These are phyloP conservation scores for Pachypeltis micranthus DNA, from an alignment of 1,140 invertebrate genomes.

Conservation along the genomic window DNA sequence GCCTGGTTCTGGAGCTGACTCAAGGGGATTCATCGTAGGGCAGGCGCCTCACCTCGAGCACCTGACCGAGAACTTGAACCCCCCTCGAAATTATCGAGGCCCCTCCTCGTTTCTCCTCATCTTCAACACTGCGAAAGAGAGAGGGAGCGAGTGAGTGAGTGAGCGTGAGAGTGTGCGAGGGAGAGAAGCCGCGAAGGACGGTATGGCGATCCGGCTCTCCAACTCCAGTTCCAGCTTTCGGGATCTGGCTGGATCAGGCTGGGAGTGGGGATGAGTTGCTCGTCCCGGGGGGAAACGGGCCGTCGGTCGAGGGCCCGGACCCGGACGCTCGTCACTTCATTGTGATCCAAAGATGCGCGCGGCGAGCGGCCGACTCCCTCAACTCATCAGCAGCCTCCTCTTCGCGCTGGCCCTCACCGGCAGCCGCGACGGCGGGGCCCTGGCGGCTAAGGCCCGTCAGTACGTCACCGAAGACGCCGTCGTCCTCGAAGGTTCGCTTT, in stretches of 20 bases:
- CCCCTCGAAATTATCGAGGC: not conserved
- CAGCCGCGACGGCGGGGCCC: too few relatives aligned
- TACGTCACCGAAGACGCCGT: constrained; percentile 7
- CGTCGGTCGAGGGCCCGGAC: not conserved
- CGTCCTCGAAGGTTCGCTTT: constrained; percentile 9
- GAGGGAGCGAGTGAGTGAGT: not conserved
- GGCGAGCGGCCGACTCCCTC: not conserved
- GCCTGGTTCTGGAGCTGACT: too few relatives aligned
- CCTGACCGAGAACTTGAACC: not conserved
- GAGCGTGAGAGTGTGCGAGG: not conserved
- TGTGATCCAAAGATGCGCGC: not conserved
- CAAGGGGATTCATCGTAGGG: too few relatives aligned
- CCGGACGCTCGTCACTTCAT: not conserved
- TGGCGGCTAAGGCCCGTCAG: not conserved
- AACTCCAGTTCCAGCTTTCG: too few relatives aligned
- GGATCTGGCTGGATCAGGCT: not conserved
- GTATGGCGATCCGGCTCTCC: not conserved
- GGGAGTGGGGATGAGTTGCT: not conserved
- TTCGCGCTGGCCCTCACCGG: not conserved
- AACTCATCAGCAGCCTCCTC: not conserved
- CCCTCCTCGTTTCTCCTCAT: not conserved
- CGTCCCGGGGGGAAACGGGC: not conserved
- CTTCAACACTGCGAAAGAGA: not conserved
- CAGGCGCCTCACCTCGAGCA: not conserved
- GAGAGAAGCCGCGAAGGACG: not conserved